A percentile compares a stretch with the other conserved stretches of the same genome.
These are phyloP conservation scores for Gypaetus barbatus DNA, from an alignment of 2,797 vertebrate species.

Conservation along the genomic window DNA sequence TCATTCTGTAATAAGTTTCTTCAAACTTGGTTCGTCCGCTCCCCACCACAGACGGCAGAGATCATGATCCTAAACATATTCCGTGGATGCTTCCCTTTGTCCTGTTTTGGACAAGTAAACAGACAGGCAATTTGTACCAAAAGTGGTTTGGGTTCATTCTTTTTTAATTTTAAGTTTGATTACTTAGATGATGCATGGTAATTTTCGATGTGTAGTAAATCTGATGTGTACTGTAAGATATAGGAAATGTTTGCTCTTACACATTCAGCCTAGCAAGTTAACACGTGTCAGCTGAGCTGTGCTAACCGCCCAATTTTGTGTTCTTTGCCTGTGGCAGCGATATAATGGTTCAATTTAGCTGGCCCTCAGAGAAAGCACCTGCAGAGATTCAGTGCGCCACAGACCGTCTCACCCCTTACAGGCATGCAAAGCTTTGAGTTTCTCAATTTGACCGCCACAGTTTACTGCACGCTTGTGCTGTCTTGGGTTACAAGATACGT, in stretches of 20 bases:
- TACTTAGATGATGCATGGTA: not conserved
- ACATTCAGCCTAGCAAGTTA: constrained; percentile 26
- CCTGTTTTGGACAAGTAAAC: not conserved
- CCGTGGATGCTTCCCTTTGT: not conserved
- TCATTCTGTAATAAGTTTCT: not conserved
- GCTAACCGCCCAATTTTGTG: constrained; percentile 52
- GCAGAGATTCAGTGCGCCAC: constrained; percentile 20
- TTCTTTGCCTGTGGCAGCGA: constrained; percentile 56
- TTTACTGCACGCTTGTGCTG: not conserved
- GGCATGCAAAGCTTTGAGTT: not conserved
- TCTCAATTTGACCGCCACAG: not conserved
- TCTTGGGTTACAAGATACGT: not conserved
- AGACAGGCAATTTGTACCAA: not conserved
- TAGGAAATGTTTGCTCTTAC: not conserved
- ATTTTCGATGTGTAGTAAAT: not conserved
- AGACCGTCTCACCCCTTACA: not conserved
- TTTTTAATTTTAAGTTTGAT: not conserved
- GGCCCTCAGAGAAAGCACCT: constrained; percentile 56
- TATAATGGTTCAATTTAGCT: constrained; percentile 41
- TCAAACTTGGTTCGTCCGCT: not conserved
- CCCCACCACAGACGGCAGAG: not conserved
- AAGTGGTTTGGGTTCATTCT: not conserved
- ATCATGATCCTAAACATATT: not conserved
- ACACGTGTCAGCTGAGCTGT: constrained; percentile 23
- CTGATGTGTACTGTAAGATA: not conserved